Evolutionary conservation across 2,797 vertebrate species (phyloP).

Genomic region (Champsocephalus gunnari): DNA sequence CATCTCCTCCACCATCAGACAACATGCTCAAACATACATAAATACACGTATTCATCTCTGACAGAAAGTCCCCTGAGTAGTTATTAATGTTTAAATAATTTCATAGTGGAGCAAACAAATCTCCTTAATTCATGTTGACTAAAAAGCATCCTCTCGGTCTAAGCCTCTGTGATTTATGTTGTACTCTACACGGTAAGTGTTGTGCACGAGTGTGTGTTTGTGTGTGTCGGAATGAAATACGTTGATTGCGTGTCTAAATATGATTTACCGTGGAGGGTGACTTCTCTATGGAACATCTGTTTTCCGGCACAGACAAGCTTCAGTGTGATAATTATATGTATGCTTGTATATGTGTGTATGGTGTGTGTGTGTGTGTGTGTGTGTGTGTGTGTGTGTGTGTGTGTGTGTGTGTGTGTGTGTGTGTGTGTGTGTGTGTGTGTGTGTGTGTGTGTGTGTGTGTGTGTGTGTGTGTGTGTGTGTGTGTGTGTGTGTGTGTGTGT

Average conservation of each 20-base stretch:
- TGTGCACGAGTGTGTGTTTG: not conserved
- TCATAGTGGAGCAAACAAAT: slow-evolving; percentile 12
- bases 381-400: not conserved
- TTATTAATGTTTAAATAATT: slow-evolving; percentile 15
- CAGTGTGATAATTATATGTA: slow-evolving; percentile 12
- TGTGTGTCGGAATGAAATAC: slow-evolving; percentile 23
- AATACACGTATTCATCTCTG: not conserved
- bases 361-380: not conserved
- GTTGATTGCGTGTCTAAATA: slow-evolving; percentile 5
- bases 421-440: not conserved
- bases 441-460: not conserved
- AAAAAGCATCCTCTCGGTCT: not conserved
- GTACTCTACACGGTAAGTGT: not conserved
- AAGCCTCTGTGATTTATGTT: slow-evolving; percentile 41
- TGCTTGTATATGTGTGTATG: not conserved
- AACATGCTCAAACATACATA: not conserved
- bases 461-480: not conserved
- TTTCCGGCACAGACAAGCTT: slow-evolving; percentile 25
- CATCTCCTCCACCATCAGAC: not conserved
- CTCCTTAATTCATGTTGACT: slow-evolving; percentile 8
- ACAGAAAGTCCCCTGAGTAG: not conserved
- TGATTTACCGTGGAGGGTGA: slow-evolving; percentile 28
- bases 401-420: not conserved
- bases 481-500: not conserved
- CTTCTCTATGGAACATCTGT: slow-evolving; percentile 52